Evolutionary conservation across 2,113 vertebrate genomes (phyloP).

Genomic region (Anguilla rostrata): DNA sequence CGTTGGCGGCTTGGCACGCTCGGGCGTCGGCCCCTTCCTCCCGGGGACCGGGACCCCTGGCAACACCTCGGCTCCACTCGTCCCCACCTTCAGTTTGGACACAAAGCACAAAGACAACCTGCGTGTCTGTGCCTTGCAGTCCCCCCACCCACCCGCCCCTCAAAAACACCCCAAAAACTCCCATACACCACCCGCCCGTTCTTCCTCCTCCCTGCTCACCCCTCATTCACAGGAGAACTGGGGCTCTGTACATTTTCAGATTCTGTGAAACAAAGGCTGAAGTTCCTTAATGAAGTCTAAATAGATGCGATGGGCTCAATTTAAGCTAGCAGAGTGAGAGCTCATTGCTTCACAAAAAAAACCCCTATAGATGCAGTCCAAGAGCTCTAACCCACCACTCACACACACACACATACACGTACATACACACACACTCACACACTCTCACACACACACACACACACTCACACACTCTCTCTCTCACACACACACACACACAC

Average conservation of each 20-base stretch:
- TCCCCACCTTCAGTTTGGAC: slow-evolving; percentile 61
- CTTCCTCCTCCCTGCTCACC: background rate
- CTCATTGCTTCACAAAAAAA: slow-evolving; percentile 42
- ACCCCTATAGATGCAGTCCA: slow-evolving; percentile 32
- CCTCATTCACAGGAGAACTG: slow-evolving; percentile 36
- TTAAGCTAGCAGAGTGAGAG: slow-evolving; percentile 50
- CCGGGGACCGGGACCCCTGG: slow-evolving; percentile 44
- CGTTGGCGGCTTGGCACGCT: too few relatives aligned
- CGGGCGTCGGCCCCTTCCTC: slow-evolving; percentile 23
- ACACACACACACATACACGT: background rate
- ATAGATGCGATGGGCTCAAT: slow-evolving; percentile 66
- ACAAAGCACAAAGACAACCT: slow-evolving; percentile 53
- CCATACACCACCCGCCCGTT: slow-evolving; percentile 20
- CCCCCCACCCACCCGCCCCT: slow-evolving; percentile 34
- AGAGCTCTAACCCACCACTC: slow-evolving; percentile 16
- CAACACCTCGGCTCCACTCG: slow-evolving; percentile 38
- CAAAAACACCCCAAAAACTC: background rate
- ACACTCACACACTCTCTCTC: background rate
- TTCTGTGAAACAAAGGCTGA: slow-evolving; percentile 70
- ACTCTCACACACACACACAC: background rate
- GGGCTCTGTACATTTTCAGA: slow-evolving; percentile 52
- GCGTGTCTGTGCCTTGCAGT: slow-evolving; percentile 49
- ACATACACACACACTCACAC: background rate
- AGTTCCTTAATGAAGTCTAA: slow-evolving; percentile 77
- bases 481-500: background rate